Percentiles rank a stretch among this genome's conserved stretches.
Conservation (phyloP, 2,797 vertebrate genomes). For the Coregonus ussuriensis region DNA sequence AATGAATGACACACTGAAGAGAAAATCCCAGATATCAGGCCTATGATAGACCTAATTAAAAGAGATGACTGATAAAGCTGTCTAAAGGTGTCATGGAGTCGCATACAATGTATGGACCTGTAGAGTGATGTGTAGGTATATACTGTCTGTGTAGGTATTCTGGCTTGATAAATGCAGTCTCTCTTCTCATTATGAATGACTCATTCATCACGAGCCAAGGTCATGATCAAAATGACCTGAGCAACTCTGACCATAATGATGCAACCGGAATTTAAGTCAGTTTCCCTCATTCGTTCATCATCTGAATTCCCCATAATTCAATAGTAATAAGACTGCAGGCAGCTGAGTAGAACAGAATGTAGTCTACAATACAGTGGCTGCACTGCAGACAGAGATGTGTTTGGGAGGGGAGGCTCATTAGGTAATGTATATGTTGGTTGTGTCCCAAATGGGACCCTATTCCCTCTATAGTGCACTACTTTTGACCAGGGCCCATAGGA, state of each 20-base stretch:
- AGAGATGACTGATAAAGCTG: not conserved
- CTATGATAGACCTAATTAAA: slow-evolving; percentile 58
- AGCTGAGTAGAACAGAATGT: slow-evolving; percentile 18
- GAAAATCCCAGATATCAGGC: slow-evolving; percentile 21
- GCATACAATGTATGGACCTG: slow-evolving; percentile 48
- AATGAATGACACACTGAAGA: not conserved
- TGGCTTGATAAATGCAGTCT: slow-evolving; percentile 63
- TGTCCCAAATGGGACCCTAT: not conserved
- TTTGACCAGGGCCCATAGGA: not conserved
- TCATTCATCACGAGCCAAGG: slow-evolving; percentile 62
- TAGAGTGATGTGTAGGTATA: slow-evolving; percentile 21
- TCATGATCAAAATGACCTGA: slow-evolving; percentile 62
- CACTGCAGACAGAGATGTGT: slow-evolving; percentile 35
- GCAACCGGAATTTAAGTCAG: slow-evolving; percentile 41
- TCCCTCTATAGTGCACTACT: not conserved
- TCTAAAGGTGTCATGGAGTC: not conserved
- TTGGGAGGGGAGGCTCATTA: slow-evolving; percentile 30
- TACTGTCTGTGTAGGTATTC: slow-evolving; percentile 10
- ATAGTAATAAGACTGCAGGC: slow-evolving; percentile 16
- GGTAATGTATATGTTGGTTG: not conserved
- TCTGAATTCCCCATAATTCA: slow-evolving; percentile 10
- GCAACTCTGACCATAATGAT: slow-evolving; percentile 29
- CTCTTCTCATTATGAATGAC: slow-evolving; percentile 49
- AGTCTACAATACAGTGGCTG: slow-evolving; percentile 12
- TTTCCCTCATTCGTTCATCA: slow-evolving; percentile 33